Evolutionary conservation across 2,797 vertebrate genomes (phyloP).

Genomic region (Fringilla coelebs): DNA sequence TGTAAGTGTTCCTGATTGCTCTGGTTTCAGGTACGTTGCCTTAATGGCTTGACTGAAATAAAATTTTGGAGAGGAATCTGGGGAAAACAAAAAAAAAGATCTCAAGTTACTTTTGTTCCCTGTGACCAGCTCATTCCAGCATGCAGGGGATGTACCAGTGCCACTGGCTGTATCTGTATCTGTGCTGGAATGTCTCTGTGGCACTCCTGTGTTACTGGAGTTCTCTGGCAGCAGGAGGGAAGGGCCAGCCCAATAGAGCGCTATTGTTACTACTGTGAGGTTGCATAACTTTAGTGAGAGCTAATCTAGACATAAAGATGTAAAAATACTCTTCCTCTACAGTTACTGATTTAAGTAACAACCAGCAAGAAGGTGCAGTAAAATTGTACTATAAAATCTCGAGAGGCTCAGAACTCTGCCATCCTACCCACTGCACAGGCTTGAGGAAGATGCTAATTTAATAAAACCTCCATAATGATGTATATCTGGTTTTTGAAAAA

Average conservation of each 20-base stretch:
- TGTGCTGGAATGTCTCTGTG: neutral
- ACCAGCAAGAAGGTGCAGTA: neutral
- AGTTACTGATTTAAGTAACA: neutral
- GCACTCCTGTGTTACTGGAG: neutral
- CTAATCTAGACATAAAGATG: neutral
- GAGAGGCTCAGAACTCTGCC: neutral
- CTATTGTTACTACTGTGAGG: neutral
- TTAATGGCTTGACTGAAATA: neutral
- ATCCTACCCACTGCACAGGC: neutral
- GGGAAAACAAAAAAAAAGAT: neutral
- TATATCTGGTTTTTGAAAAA: neutral
- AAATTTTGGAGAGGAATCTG: neutral
- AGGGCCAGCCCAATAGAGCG: neutral
- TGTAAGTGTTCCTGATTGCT: neutral
- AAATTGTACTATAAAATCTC: neutral
- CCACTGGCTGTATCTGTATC: neutral
- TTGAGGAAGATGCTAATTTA: neutral
- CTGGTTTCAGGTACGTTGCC: neutral
- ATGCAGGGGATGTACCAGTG: accelerated
- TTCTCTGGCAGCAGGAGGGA: neutral
- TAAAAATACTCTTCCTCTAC: neutral
- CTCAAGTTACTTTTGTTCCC: neutral
- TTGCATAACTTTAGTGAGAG: neutral
- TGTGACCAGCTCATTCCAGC: neutral
- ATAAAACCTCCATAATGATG: neutral